Evolutionary conservation across 2,888 invertebrate genomes (phyloP), one percentile per base, ranked within the genome.

Genomic region (Dicyrtoma fusca): DNA sequence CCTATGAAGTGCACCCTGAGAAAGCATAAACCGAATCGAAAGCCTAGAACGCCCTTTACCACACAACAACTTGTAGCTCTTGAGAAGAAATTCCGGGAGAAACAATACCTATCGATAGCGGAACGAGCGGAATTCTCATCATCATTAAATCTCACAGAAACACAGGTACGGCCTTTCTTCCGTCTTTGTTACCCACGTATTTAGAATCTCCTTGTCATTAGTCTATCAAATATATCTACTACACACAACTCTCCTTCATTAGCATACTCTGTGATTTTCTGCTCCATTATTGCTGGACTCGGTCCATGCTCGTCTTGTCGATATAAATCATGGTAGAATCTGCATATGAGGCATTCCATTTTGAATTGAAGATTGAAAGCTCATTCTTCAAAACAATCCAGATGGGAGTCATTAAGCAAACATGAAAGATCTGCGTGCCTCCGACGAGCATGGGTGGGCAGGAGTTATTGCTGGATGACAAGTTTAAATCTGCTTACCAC

Each of bases 31-130:
- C 86, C 86, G 75, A 88, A 88, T 83, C 83, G 88, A 71, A 88
- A 88, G 81, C 88, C 88, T n/a, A 82, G 88, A 57, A 88, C 88
- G 1, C 88, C 88, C 1, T 88, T 88, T 83, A 87, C 87, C 17
- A 87, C 88, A 4, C 87, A 87, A 75, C 88, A 88, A 81, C 83
- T 88, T 66, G 82, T 87, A 78, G 85, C 87, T 3, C 82, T 88
- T 73, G 88, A 88, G 82, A 82, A 86, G 74, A 88, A 88, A 81
- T 88, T 88, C 82, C 83, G 87, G 26, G 84, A 86, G 80, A 88
- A 88, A 82, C 88, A 87, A 82, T 88, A 88, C 82, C 83, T 88
- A 68, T 87, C 87, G 49, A 88, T 88, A 77, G 87, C 88, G 4
- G 88, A 88, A 81, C 81, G 88, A 65, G 88, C 88, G n/a, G 88